Base-by-base conservation (phyloP, 2,797 vertebrate species). In the Ceyx erithaca region DNA sequence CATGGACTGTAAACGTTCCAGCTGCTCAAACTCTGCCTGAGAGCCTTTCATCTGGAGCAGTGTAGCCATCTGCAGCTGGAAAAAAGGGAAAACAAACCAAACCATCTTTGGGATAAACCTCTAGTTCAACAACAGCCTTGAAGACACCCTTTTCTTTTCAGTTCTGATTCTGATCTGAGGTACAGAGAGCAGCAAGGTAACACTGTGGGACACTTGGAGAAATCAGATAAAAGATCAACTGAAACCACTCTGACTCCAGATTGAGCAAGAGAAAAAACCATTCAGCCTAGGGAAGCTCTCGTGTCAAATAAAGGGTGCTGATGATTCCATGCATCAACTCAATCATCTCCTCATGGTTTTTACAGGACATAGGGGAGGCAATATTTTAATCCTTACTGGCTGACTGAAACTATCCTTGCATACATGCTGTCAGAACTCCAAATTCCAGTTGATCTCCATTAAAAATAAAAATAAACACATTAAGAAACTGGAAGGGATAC, bases 1-100 rank as follows among this genome's bases (percentile, higher is more conserved):
- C 98, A 99, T 99, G 1, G 98, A 98, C 94, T 99, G 98, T 33
- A 99, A 97, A 15, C 99, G 98, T 91, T 99, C 99, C 91, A 99
- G 93, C 95, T 99, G 99, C 55, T 98, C 99, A n/a, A 98, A 98
- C 45, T 99, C 99, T 7, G 98, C 98, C 55, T 99, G 98, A 70
- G 98, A 98, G 4, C 98, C 98, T 93, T 98, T 99, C 58, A 99
- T 98, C 96, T 99, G 98, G 61, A 99, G 98, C 92, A 99, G 95
- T 1, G 98, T 98, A 75, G 98, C 98, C 41, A 99, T 98, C 31
- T 99, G 99, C 57, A 99, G 96, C 99, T 99, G 90, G n/a, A 31
- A 85, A 59, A 66, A 43, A 11, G 26, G 30, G 6, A 20, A 30
- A 40, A 40, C 13, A 40, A 40, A 40, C 37, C 37, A 40, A 40